Evolutionary conservation across 2,113 vertebrate species (phyloP).

Genomic region (Puntigrus tetrazona): DNA sequence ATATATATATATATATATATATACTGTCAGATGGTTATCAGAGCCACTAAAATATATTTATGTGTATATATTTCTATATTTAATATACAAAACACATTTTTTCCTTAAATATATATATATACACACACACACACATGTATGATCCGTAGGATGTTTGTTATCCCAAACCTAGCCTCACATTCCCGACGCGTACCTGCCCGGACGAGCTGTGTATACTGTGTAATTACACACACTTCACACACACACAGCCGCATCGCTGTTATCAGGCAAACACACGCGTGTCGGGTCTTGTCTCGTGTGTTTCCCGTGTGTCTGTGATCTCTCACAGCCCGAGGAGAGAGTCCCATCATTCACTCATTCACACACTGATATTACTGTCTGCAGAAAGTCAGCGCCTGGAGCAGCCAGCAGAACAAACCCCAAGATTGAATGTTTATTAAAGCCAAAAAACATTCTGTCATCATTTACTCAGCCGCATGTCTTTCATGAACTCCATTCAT

Average conservation of each 20-base stretch:
- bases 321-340: slow-evolving; percentile 36
- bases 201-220: slow-evolving; percentile 6
- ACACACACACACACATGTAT: no score
- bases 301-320: slow-evolving; percentile 36
- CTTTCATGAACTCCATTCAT: neutral
- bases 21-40: no score
- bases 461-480: neutral
- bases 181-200: slow-evolving; percentile 26
- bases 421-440: neutral
- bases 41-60: no score
- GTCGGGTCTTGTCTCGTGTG: slow-evolving; percentile 47
- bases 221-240: slow-evolving; percentile 48
- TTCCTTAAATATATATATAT: no score
- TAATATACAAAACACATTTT: no score
- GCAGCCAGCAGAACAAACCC: neutral
- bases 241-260: slow-evolving; percentile 1
- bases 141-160: neutral
- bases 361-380: slow-evolving; percentile 37
- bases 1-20: no score
- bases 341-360: slow-evolving; percentile 51
- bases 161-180: neutral
- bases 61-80: no score
- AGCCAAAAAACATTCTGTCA: neutral
- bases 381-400: neutral
- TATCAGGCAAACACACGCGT: slow-evolving; percentile 42